These are phyloP conservation scores for Polydrusus pterygomalis DNA, from an alignment of 2,888 invertebrate species.

Conservation along the genomic window DNA sequence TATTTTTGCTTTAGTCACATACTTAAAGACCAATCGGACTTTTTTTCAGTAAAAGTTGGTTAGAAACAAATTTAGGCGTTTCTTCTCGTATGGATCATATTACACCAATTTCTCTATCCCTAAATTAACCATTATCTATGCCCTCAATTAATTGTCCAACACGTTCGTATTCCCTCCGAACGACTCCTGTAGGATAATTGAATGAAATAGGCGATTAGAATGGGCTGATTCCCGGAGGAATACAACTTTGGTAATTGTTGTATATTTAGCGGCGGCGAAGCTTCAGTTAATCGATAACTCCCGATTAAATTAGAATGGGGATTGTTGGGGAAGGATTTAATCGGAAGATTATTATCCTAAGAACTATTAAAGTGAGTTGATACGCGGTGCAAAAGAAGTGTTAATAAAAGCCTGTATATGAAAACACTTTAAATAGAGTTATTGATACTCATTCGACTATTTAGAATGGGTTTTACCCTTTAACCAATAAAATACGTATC, in stretches of 20 bases:
- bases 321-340: conserved; percentile 13
- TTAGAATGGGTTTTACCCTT: too few species aligned
- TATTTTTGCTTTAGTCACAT: too few species aligned
- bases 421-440: too few species aligned
- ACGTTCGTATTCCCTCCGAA: conserved; percentile 15
- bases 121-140: conserved; percentile 6
- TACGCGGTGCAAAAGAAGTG: background rate
- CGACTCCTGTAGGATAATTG: conserved; percentile 31
- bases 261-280: conserved; percentile 41
- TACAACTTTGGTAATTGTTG: conserved; percentile 51
- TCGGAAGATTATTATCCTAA: background rate
- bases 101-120: background rate
- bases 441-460: too few species aligned
- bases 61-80: too few species aligned
- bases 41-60: too few species aligned
- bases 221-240: conserved; percentile 36
- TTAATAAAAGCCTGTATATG: too few species aligned
- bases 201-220: conserved; percentile 48
- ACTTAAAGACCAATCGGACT: too few species aligned
- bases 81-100: too few species aligned
- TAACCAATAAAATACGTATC: too few species aligned
- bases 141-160: conserved; percentile 15
- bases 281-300: conserved; percentile 33
- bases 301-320: conserved; percentile 28
- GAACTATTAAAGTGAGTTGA: background rate